phyloP scores from a whole-genome alignment of 2,888 invertebrate genomes.

The Aspidiotus destructor region DNA sequence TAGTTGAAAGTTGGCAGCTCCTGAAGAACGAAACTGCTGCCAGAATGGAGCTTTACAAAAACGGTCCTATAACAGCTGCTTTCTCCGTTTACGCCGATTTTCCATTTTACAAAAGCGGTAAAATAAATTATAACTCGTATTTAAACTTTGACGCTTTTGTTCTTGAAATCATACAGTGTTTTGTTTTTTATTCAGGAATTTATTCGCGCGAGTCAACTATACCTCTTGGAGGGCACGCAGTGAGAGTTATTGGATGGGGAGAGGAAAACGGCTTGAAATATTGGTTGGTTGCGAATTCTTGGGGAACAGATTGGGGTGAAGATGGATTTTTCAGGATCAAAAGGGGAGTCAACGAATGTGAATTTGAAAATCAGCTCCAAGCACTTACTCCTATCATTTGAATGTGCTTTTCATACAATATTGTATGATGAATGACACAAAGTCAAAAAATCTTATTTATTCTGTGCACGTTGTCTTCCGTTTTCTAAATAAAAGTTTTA shows the following conservation, averaged over 20 bases:
- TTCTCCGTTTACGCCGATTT: slow-evolving; percentile 35
- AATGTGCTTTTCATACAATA: no score
- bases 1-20: neutral
- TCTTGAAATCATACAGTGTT: neutral
- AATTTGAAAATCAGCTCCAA: slow-evolving; percentile 11
- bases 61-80: slow-evolving; percentile 35
- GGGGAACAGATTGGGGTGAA: slow-evolving; percentile 31
- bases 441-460: no score
- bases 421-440: no score
- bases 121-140: neutral
- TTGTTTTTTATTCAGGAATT: slow-evolving; percentile 1
- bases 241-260: slow-evolving; percentile 34
- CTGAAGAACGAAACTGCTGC: slow-evolving; percentile 12
- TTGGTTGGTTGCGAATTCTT: slow-evolving; percentile 33
- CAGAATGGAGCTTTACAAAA: slow-evolving; percentile 29
- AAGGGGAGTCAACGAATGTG: slow-evolving; percentile 32
- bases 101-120: slow-evolving; percentile 34
- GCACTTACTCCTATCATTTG: no score
- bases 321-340: slow-evolving; percentile 31
- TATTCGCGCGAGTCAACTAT: neutral
- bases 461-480: no score
- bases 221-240: slow-evolving; percentile 28
- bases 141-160: neutral
- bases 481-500: no score
- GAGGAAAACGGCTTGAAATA: slow-evolving; percentile 22